Conservation (phyloP, 2,888 invertebrate genomes). For the Thalpophila matura region DNA sequence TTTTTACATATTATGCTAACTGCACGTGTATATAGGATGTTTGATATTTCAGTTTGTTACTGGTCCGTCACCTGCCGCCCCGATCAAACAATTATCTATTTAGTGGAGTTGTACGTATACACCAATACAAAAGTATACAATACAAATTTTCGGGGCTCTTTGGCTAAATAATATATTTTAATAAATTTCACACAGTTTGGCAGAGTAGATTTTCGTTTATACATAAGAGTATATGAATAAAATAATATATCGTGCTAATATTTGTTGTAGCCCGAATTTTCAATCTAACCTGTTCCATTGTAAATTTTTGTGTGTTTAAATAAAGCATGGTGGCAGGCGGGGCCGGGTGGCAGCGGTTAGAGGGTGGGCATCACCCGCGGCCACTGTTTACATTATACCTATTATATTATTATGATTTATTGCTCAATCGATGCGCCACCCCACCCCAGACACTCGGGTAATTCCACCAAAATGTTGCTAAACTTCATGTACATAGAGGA, state of each 20-base stretch:
- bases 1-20: conserved; percentile 14
- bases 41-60: too few relatives aligned
- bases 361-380: conserved; percentile 70
- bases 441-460: conserved; percentile 71
- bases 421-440: conserved; percentile 84
- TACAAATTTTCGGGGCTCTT: too few relatives aligned
- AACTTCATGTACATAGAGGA: conserved; percentile 81
- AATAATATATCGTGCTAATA: conserved; percentile 49
- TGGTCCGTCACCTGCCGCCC: too few relatives aligned
- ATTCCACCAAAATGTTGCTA: conserved; percentile 83
- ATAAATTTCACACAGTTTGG: background rate
- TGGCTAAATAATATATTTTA: too few relatives aligned
- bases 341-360: conserved; percentile 55
- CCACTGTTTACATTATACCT: conserved; percentile 85
- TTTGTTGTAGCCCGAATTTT: conserved; percentile 56
- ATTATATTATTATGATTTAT: conserved; percentile 89
- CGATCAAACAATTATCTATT: too few relatives aligned
- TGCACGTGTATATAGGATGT: background rate
- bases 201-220: background rate
- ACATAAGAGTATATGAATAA: conserved; percentile 4
- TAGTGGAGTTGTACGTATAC: too few relatives aligned
- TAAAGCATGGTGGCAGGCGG: conserved; percentile 55
- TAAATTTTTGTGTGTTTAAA: conserved; percentile 67
- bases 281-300: conserved; percentile 67
- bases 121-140: too few relatives aligned